Evolutionary conservation across 2,888 invertebrate species (phyloP).

Genomic region (Ophioninae sp.): DNA sequence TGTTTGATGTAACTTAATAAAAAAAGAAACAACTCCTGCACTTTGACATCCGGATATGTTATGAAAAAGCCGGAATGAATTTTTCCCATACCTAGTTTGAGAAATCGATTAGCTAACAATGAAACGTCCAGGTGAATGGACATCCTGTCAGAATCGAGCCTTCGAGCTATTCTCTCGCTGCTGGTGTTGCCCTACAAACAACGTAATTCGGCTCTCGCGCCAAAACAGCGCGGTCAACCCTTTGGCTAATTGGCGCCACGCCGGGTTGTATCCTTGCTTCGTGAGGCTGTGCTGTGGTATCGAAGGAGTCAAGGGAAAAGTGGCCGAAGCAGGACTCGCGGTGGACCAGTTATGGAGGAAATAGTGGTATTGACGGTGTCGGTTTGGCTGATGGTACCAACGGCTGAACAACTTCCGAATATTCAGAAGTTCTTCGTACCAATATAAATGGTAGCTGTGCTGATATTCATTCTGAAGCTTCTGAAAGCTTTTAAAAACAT

Average conservation of each 20-base stretch:
- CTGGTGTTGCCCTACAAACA: conserved; percentile 57
- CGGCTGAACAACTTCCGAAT: conserved; percentile 22
- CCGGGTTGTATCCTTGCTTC: conserved; percentile 66
- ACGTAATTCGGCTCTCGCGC: conserved; percentile 72
- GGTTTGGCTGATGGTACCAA: background rate
- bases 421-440: conserved; percentile 35
- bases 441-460: conserved; percentile 33
- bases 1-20: too few species aligned
- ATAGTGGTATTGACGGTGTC: background rate
- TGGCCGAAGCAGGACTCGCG: conserved; percentile 22
- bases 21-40: too few species aligned
- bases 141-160: background rate
- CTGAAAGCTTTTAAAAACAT: too few species aligned
- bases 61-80: too few species aligned
- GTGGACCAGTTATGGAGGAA: conserved; percentile 1
- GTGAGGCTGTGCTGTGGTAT: conserved; percentile 61
- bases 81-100: too few species aligned
- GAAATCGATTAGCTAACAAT: too few species aligned
- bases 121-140: background rate
- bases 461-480: conserved; percentile 13
- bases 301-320: conserved; percentile 42
- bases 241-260: conserved; percentile 74
- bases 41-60: too few species aligned
- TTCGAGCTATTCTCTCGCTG: conserved; percentile 39
- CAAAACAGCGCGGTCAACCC: conserved; percentile 74